Conservation (phyloP, 2,888 invertebrate genomes). For the Entomobrya proxima region DNA sequence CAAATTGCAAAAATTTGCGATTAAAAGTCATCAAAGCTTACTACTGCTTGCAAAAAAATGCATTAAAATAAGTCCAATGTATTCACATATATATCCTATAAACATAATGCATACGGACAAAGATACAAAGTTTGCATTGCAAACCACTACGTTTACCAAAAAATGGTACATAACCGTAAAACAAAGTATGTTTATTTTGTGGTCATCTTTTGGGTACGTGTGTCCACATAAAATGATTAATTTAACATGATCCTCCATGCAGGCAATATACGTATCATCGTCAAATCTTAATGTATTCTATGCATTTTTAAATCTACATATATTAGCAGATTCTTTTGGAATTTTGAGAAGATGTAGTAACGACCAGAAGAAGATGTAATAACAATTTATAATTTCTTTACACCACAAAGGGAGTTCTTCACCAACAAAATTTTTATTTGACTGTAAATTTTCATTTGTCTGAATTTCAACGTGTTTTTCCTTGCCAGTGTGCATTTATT, state of each 20-base stretch:
- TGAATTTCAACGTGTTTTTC: too few species aligned
- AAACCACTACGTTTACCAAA: background rate
- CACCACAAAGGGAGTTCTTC: too few species aligned
- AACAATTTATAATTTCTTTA: too few species aligned
- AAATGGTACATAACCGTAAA: slow-evolving; percentile 5
- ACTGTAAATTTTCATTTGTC: too few species aligned
- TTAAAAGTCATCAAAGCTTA: background rate
- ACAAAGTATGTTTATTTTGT: slow-evolving; percentile 27
- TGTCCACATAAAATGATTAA: background rate
- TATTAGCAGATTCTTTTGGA: too few species aligned
- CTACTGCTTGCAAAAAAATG: too few species aligned
- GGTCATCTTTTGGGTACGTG: background rate
- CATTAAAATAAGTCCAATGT: too few species aligned
- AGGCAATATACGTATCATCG: background rate
- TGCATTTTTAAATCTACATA: background rate
- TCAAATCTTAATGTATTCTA: background rate
- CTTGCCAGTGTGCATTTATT: too few species aligned
- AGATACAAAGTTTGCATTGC: too few species aligned
- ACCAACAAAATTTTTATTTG: too few species aligned
- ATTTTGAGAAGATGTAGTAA: background rate
- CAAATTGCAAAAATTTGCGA: background rate
- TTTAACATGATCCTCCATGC: background rate
- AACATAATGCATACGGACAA: too few species aligned
- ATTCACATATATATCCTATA: too few species aligned
- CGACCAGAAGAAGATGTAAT: background rate